Percentiles rank a stretch among this genome's conserved stretches.
These are phyloP conservation scores for Amorpha juglandis DNA, from an alignment of 2,888 invertebrate species.

Conservation along the genomic window DNA sequence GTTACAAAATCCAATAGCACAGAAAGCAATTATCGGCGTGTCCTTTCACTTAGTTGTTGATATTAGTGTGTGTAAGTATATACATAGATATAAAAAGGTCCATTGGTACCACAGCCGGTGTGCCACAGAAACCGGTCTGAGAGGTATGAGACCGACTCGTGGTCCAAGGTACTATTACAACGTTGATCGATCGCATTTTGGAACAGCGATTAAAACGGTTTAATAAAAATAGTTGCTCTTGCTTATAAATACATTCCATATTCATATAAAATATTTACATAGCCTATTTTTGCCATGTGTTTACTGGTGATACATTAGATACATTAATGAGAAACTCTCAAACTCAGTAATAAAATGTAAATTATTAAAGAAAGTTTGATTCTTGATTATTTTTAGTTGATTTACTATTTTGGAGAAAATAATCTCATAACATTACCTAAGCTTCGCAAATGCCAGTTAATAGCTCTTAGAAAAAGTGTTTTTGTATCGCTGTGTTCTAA, in stretches of 20 bases:
- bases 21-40: conserved; percentile 77
- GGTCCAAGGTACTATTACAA: conserved; percentile 76
- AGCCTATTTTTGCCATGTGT: neutral
- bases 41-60: conserved; percentile 79
- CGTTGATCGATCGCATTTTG: conserved; percentile 81
- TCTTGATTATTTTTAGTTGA: neutral
- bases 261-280: neutral
- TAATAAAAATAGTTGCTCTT: conserved; percentile 29
- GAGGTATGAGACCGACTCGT: conserved; percentile 75
- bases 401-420: too few relatives aligned
- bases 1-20: conserved; percentile 71
- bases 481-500: neutral
- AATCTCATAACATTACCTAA: too few relatives aligned
- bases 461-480: neutral
- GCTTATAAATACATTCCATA: conserved; percentile 1
- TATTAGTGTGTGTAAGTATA: conserved; percentile 49
- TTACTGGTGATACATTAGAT: too few relatives aligned
- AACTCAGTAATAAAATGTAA: too few relatives aligned
- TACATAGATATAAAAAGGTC: conserved; percentile 52
- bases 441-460: too few relatives aligned
- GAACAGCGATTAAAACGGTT: conserved; percentile 65
- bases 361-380: neutral
- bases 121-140: conserved; percentile 74
- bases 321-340: too few relatives aligned
- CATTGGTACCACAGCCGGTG: conserved; percentile 73